phyloP scores from a whole-genome alignment of 2,797 vertebrate species.

The Clarias platycephalus region DNA sequence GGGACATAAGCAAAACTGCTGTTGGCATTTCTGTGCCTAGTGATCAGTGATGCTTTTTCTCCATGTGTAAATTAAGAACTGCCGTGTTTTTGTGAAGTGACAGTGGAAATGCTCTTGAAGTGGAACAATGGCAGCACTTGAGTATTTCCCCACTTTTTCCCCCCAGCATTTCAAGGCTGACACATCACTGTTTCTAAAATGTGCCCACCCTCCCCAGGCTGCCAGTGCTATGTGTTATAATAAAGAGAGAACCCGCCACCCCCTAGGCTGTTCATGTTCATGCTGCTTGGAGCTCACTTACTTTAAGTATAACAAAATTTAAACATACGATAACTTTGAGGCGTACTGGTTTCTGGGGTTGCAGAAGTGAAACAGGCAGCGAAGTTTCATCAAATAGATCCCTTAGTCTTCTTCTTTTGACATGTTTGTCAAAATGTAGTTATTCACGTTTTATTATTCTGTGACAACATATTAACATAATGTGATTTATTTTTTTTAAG shows the following conservation, averaged over 20 bases:
- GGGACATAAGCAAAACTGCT: not conserved
- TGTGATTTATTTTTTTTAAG: no score
- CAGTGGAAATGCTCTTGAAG: constrained; percentile 1
- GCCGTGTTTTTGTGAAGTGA: constrained; percentile 10
- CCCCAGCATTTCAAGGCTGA: constrained; percentile 34
- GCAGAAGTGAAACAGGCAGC: constrained; percentile 47
- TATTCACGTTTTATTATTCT: no score
- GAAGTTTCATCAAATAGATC: constrained; percentile 49
- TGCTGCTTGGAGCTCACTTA: constrained; percentile 62
- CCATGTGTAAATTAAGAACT: constrained; percentile 11
- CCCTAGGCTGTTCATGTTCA: constrained; percentile 65
- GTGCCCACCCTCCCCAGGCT: constrained; percentile 34
- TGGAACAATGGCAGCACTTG: constrained; percentile 21
- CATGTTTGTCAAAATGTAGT: no score
- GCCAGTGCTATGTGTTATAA: constrained; percentile 64
- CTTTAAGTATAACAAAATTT: constrained; percentile 66
- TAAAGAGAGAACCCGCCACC: constrained; percentile 55
- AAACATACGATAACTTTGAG: constrained; percentile 55
- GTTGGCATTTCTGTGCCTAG: constrained; percentile 1
- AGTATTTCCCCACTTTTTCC: not conserved
- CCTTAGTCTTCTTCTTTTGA: no score
- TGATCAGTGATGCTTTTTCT: not conserved
- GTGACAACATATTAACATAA: no score
- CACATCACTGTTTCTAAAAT: constrained; percentile 34
- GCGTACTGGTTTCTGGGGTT: constrained; percentile 64